phyloP scores from a whole-genome alignment of 2,113 vertebrate genomes.

The Stercorarius parasiticus region DNA sequence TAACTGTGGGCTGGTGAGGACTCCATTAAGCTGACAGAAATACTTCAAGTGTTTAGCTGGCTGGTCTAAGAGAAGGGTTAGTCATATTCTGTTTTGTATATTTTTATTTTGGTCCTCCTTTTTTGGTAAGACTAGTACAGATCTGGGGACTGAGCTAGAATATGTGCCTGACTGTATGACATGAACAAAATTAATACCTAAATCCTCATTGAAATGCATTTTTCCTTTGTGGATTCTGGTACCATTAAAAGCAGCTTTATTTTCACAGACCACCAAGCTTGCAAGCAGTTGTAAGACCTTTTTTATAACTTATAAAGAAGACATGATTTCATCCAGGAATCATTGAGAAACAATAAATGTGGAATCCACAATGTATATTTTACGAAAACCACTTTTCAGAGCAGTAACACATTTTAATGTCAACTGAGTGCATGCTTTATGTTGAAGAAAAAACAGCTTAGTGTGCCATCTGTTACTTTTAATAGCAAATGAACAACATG shows the following conservation, averaged over 20 bases:
- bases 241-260: background rate
- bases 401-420: background rate
- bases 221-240: background rate
- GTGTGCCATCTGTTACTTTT: slow-evolving; percentile 28
- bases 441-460: background rate
- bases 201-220: background rate
- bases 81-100: background rate
- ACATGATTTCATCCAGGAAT: background rate
- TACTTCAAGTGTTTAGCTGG: background rate
- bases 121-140: background rate
- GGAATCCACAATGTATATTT: background rate
- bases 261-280: background rate
- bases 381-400: background rate
- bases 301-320: background rate
- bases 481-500: slow-evolving; percentile 3
- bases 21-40: background rate
- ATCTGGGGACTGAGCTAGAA: background rate
- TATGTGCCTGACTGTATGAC: background rate
- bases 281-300: background rate
- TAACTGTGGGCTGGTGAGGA: background rate
- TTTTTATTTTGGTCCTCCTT: background rate
- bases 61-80: background rate
- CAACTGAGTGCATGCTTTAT: background rate
- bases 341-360: background rate
- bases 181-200: background rate